phyloP scores from a whole-genome alignment of 2,888 invertebrate species.

The Trichopria drosophilae region DNA sequence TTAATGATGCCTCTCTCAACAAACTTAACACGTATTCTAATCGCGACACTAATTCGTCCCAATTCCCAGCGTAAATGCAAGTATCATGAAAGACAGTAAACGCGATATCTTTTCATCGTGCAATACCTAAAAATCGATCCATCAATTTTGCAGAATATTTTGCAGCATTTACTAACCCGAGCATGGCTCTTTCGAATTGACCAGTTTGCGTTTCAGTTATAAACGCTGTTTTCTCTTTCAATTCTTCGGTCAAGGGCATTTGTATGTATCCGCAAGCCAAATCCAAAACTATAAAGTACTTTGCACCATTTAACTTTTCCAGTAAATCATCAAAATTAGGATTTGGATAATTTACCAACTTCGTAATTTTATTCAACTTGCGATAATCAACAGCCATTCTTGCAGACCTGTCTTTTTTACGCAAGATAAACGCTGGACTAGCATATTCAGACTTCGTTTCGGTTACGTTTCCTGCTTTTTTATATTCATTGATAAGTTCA shows the following conservation, averaged over 20 bases:
- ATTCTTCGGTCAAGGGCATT: slow-evolving; percentile 8
- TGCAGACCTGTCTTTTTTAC: slow-evolving; percentile 21
- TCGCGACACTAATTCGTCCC: slow-evolving; percentile 6
- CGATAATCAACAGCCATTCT: slow-evolving; percentile 27
- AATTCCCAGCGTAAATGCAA: slow-evolving; percentile 11
- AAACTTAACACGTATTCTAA: slow-evolving; percentile 13
- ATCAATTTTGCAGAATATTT: slow-evolving; percentile 22
- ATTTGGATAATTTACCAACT: slow-evolving; percentile 11
- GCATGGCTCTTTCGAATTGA: slow-evolving; percentile 23
- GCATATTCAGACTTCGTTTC: slow-evolving; percentile 24
- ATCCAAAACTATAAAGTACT: slow-evolving; percentile 20
- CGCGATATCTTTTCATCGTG: slow-evolving; percentile 6
- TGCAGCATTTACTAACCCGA: slow-evolving; percentile 20
- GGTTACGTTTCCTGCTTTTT: slow-evolving; percentile 18
- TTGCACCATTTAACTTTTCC: slow-evolving; percentile 6
- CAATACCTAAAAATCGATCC: slow-evolving; percentile 11
- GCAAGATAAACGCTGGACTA: slow-evolving; percentile 26
- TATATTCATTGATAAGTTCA: slow-evolving; percentile 15
- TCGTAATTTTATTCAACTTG: slow-evolving; percentile 12
- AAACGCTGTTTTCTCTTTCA: slow-evolving; percentile 21
- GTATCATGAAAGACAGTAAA: slow-evolving; percentile 22
- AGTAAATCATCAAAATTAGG: slow-evolving; percentile 23
- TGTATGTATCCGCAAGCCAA: slow-evolving; percentile 15
- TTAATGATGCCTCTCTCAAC: slow-evolving; percentile 23
- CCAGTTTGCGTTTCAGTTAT: slow-evolving; percentile 18